Evolutionary conservation across 1,140 invertebrate genomes (phyloP), one percentile per base, ranked within the genome.

Genomic region (Cheumatopsyche charites): DNA sequence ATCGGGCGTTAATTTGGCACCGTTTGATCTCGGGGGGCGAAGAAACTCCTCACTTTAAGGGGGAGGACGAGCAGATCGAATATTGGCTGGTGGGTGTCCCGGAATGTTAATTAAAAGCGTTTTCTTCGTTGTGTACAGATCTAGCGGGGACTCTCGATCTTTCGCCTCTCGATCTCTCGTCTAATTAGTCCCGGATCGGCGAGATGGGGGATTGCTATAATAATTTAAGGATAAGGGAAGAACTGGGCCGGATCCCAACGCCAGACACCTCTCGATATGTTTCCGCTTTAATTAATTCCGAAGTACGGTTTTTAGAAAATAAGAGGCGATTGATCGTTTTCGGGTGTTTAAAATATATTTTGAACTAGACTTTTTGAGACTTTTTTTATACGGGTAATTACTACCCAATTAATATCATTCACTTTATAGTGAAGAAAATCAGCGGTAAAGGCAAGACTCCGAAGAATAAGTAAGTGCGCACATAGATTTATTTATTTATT

Each of bases 81-180:
- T 36, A 36, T 36, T 36, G 29, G 29, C 29, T 36, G 29, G 29
- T 75, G 74, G 77, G 75, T 75, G 74, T 77, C 77, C 77, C 72
- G 80, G 80, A 82, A 82, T 82, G 80, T 82, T 82, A 82, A 82
- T 82, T 81, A 82, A 82, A 82, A 80, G 79, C 78, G 69, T 73
- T 77, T 72, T 75, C 73, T 75, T 75, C 73, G 70, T 36, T 72
- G 63, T 66, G 63, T 66, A 66, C 29, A 36, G n/a, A n/a, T 43
- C 63, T 66, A 66, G 13, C 9, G 23, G n/a, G n/a, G 23, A 41
- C 26, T 42, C 62, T 21, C 7, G 6, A 11, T 1, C 19, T 23
- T 3, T 43, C 3, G 70, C 52, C 77, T 74, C 75, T 79, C 77
- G 78, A 79, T 79, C 77, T 77, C 75, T 78, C 77, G 77, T 77